Percentiles rank a stretch among this genome's conserved stretches.
Evolutionary conservation across 1,140 invertebrate genomes (phyloP).

Genomic region (Marisa cornuarietis): DNA sequence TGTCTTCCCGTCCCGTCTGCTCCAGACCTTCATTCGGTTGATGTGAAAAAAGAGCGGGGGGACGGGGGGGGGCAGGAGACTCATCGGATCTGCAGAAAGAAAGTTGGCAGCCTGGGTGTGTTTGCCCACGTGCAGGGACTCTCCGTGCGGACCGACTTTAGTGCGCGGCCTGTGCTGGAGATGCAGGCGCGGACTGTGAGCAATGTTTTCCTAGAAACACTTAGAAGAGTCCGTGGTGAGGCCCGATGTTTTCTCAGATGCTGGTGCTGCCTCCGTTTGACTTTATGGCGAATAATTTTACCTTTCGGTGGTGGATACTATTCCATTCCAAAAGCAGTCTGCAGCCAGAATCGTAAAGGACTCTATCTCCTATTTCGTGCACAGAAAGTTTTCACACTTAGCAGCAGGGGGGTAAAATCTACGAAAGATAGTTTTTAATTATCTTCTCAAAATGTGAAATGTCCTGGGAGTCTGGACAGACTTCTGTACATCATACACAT

Average conservation of each 20-base stretch:
- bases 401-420: too few relatives aligned
- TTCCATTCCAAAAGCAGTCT: background rate
- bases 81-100: background rate
- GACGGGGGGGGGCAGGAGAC: background rate
- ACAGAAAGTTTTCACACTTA: too few relatives aligned
- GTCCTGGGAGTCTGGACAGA: too few relatives aligned
- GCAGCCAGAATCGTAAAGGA: too few relatives aligned
- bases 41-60: too few relatives aligned
- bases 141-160: background rate
- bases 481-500: too few relatives aligned
- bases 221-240: conserved; percentile 5
- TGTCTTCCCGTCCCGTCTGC: too few relatives aligned
- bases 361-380: too few relatives aligned
- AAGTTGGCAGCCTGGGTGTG: background rate
- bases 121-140: background rate
- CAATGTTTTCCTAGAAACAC: conserved; percentile 12
- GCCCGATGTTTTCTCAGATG: conserved; percentile 16
- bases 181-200: conserved; percentile 9
- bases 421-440: too few relatives aligned
- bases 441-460: too few relatives aligned
- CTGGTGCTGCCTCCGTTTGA: conserved; percentile 13
- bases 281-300: conserved; percentile 22
- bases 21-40: too few relatives aligned
- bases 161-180: background rate
- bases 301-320: background rate